Evolutionary conservation across 1,140 invertebrate genomes (phyloP).

Genomic region (Macrobrachium rosenbergii): DNA sequence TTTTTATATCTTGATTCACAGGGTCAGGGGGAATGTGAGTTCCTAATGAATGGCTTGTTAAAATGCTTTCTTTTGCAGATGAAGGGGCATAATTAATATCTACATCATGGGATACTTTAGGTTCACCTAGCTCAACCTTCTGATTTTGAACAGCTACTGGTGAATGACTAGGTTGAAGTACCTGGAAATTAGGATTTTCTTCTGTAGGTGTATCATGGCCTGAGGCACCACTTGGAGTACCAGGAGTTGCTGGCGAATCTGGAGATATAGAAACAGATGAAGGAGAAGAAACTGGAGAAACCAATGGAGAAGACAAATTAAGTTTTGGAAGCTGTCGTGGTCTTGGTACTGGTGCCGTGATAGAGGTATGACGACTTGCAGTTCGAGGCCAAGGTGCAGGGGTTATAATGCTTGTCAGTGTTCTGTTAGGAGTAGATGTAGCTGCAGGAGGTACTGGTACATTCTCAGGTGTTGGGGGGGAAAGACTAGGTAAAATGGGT

Average conservation of each 20-base stretch:
- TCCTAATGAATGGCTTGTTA: not conserved
- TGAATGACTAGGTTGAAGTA: slow-evolving; percentile 34
- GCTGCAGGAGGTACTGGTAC: slow-evolving; percentile 48
- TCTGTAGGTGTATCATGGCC: slow-evolving; percentile 45
- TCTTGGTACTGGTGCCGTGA: slow-evolving; percentile 51
- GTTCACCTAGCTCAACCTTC: not conserved
- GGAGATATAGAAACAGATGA: slow-evolving; percentile 55
- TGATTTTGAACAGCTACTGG: slow-evolving; percentile 15
- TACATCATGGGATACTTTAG: slow-evolving; percentile 17
- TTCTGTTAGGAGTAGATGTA: slow-evolving; percentile 50
- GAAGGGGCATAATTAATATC: not conserved
- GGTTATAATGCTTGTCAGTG: slow-evolving; percentile 45
- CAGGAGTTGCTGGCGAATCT: slow-evolving; percentile 59
- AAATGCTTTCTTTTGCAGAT: slow-evolving; percentile 2
- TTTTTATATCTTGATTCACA: slow-evolving; percentile 8
- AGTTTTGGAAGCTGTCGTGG: slow-evolving; percentile 55
- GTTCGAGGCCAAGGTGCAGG: slow-evolving; percentile 60
- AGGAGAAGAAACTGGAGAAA: slow-evolving; percentile 48
- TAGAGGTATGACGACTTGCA: slow-evolving; percentile 30
- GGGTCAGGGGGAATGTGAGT: not conserved
- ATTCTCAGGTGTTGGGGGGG: slow-evolving; percentile 50
- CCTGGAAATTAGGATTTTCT: slow-evolving; percentile 14
- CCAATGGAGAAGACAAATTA: slow-evolving; percentile 38
- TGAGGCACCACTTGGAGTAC: slow-evolving; percentile 27
- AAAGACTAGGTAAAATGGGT: slow-evolving; percentile 43